Base-by-base conservation (phyloP, 2,888 invertebrate genomes). In the Hydriomena furcata region DNA sequence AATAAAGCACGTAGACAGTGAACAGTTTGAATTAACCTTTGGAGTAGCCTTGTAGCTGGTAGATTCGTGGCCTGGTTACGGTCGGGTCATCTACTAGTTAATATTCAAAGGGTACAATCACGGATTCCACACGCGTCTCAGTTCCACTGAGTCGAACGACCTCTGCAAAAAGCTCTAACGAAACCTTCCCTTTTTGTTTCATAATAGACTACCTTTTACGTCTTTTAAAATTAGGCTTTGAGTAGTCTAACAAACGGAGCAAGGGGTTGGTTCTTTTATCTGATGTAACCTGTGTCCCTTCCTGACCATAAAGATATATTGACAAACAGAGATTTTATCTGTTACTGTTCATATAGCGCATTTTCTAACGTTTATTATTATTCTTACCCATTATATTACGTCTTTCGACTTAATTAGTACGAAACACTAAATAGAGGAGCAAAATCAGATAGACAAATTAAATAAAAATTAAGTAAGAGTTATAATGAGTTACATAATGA, bases 101-200 rank as follows among this genome's bases (percentile, higher is more conserved):
- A 87, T 87, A 89, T 88, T 88, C 86, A 88, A 81, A 84, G 82
- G 83, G 82, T 79, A 76, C 77, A 77, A 84, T 88, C 83, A 79
- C 68, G 73, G 76, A 88, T 87, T 84, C 88, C 73, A 71, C 65
- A 61, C 81, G 81, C 82, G 85, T 85, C 74, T 73, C 76, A 66
- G 65, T 72, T 75, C 71, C 73, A 66, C 55, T 25, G 48, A 52
- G 52, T 50, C 49, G 37, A 48, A 52, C 50, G 32, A 24, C 61
- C 63, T 57, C 56, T 65, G 61, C 50, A 62, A 64, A 52, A 65
- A 65, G 74, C 74, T 61, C 69, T 71, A 50, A 35, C 69, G 64
- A 67, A 67, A 74, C 68, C 65, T 66, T 72, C 68, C 71, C 71
- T 73, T 78, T 77, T 73, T 73, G 73, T 68, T 67, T 68, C 67